Evolutionary conservation across 2,797 vertebrate genomes (phyloP).

Genomic region (Lerista edwardsae): DNA sequence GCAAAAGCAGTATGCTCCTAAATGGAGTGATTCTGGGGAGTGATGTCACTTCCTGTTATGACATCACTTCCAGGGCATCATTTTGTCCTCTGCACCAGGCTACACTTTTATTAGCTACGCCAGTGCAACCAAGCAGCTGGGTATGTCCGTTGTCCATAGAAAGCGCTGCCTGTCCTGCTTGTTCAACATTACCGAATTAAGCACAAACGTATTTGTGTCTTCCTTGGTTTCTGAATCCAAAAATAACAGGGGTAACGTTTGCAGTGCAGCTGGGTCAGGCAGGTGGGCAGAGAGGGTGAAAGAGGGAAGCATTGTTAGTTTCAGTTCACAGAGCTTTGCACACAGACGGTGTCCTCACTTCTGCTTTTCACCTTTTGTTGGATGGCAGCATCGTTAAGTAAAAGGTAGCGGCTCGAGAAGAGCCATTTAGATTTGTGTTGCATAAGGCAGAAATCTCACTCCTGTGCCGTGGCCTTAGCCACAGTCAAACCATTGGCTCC

Average conservation of each 20-base stretch:
- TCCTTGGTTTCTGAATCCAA: constrained; percentile 1
- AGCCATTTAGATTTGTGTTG: neutral
- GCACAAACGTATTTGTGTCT: neutral
- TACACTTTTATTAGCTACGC: no score
- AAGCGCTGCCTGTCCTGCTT: neutral
- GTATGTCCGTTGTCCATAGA: neutral
- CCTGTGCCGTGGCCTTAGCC: no score
- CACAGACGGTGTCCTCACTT: neutral
- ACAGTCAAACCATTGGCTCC: neutral
- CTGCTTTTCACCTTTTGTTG: neutral
- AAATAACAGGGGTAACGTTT: neutral
- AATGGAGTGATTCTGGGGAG: no score
- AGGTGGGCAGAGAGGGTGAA: no score
- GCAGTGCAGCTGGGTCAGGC: neutral
- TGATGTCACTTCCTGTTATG: no score
- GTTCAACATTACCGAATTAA: constrained; percentile 2
- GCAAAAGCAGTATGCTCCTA: no score
- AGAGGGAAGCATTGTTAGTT: constrained; percentile 4
- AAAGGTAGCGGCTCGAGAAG: neutral
- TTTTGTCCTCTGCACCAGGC: no score
- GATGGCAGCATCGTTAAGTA: neutral
- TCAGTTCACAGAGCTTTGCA: neutral
- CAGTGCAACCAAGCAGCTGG: neutral
- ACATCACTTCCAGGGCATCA: no score
- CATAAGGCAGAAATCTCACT: neutral